Evolutionary conservation across 2,888 invertebrate genomes (phyloP), one percentile per base, ranked within the genome.

Genomic region (Phalangium opilio): DNA sequence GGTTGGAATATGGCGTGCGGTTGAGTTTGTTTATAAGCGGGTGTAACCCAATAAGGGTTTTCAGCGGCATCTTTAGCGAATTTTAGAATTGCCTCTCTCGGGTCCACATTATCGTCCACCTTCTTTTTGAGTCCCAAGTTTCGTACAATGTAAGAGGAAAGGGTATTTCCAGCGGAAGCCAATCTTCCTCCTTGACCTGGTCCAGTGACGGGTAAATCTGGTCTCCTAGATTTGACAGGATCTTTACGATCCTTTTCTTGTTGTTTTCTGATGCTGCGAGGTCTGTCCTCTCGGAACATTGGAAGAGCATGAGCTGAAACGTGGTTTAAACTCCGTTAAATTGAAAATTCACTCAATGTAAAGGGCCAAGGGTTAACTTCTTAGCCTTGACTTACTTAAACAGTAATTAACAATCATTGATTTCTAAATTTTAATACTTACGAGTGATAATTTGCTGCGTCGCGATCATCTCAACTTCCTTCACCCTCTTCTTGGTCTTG

Each of bases 21-120:
- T 41, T 76, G 61, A 27, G 27, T 27, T 27, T 27, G 27, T 8
- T 27, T 27, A 27, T 90, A 90, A 1, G 90, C 90, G 0, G 89
- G 90, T 0, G 89, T 79, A 34, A 90, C 85, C 93, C 93, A 96
- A 63, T 89, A 91, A 0, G 95, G 95, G 73, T 95, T 87, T 62
- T 93, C 87, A 43, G 77, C 91, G 0, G 93, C 95, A 2, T 89
- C 90, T 62, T 93, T 87, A 0, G 95, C 95, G 64, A 79, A 91
- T 57, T 89, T 83, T 48, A 95, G 69, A 56, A 96, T 90, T 2
- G 95, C 95, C 61, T 90, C 91, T 43, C 95, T 74, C 0, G 95
- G 93, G 71, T 96, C 91, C 58, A 75, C 71, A 63, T 87, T 87
- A 63, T 90, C 89, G 60, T 90, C 82, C 0, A 89, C 81, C 41